Base-by-base conservation (phyloP, 2,113 vertebrate genomes). In the Cephalopterus ornatus region DNA sequence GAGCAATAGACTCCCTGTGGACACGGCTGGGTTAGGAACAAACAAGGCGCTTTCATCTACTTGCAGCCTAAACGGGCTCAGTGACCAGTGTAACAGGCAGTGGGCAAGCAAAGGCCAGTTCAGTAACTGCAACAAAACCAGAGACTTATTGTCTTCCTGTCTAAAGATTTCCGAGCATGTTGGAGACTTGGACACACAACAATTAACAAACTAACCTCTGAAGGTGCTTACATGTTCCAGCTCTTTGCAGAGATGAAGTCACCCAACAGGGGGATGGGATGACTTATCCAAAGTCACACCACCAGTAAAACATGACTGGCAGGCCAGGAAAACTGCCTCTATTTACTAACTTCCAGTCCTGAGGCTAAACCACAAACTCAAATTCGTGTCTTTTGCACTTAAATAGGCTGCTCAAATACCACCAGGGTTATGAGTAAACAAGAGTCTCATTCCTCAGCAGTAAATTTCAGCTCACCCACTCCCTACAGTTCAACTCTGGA, bases 331-430 rank as follows among this genome's bases (percentile, higher is more conserved):
- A n/a, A 52, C 50, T 61, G 59, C 74, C 67, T 89, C 22, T 49
- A 42, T 66, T 95, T 85, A 84, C 72, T 50, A 47, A 77, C 68
- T 90, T 81, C 72, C 77, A 95, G 89, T 80, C 58, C 84, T 47
- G 65, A 39, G 82, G 79, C 77, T 85, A 91, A 93, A 89, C 85
- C 85, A 97, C 82, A 91, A 89, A 77, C 89, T 77, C 75, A 67
- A 80, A 78, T 92, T 89, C 8, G 23, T 7, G 22, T 52, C 61
- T 76, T 71, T 81, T 87, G 65, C 68, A 42, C 91, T 67, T 72
- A 92, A 91, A 92, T 22, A 55, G 42, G 59, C 65, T 58, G 39
- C 56, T 75, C 58, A 95, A 80, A 90, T 65, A 50, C 59, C 93
- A 75, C 35, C 35, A 35, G 14, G 15, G 32, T 39, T 90, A 52